Base-by-base conservation (phyloP, 2,888 invertebrate species). In the Sinelater perroti region DNA sequence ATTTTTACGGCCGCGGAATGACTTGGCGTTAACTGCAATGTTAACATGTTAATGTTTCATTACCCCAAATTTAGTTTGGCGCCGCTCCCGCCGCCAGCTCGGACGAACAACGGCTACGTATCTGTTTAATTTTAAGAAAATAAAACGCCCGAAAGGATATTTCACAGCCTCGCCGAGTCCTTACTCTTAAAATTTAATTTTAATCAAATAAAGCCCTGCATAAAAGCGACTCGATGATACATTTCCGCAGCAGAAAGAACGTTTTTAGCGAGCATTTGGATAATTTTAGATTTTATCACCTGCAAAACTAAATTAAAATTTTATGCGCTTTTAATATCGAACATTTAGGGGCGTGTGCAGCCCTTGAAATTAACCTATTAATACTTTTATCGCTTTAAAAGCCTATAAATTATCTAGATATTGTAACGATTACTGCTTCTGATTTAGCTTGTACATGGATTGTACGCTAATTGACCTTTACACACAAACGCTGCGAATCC, bases 381-480 rank as follows among this genome's bases (percentile, higher is more conserved):
- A 38, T 28, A 49, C 38, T 49, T 38, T 40, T 20, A 36, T 6
- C 24, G 36, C 17, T 38, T 7, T 16, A 36, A 46, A 49, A 26
- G 26, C 26, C 36, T 18, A 49, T 49, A 49, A 49, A 53, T 53
- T 53, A 53, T 36, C 35, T 45, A n/a, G 44, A 35, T 31, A 42
- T 52, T 52, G 44, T 33, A 53, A 28, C 31, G 31, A 33, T 46
- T 36, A 55, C 38, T 55, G 33, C 21, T 47, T 47, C 40, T 28
- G 47, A 46, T 55, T 47, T 55, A 53, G 46, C 38, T 55, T 55
- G 46, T 38, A 20, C 28, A 55, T 40, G 40, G 40, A 40, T 55
- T 55, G 54, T 40, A 38, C 46, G 46, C 38, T 38, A 47, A 55
- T 55, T 55, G 54, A 40, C 54, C 47, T 55, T 55, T 56, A 56